Evolutionary conservation across 2,888 invertebrate species (phyloP).

Genomic region (Troides oblongomaculatus): DNA sequence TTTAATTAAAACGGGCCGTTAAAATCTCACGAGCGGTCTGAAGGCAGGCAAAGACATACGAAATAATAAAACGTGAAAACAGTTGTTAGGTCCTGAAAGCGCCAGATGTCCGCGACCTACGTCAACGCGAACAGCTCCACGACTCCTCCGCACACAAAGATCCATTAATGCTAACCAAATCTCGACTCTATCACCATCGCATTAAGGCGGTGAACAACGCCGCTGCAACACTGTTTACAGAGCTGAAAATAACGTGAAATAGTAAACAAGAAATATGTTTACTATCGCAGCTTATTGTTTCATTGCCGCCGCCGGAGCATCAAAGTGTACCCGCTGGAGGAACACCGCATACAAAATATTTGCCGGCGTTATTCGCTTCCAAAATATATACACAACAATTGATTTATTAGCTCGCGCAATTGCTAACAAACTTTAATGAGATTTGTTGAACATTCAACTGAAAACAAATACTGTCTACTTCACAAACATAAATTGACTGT

Average conservation of each 20-base stretch:
- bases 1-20: conserved; percentile 21
- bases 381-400: conserved; percentile 24
- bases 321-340: conserved; percentile 25
- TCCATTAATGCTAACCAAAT: conserved; percentile 37
- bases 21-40: conserved; percentile 16
- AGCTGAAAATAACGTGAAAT: conserved; percentile 46
- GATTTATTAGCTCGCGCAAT: conserved; percentile 21
- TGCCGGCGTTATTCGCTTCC: conserved; percentile 25
- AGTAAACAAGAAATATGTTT: conserved; percentile 58
- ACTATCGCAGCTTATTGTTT: conserved; percentile 40
- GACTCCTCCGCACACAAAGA: conserved; percentile 26
- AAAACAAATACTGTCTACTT: too few species aligned
- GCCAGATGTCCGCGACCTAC: conserved; percentile 69
- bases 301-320: conserved; percentile 25
- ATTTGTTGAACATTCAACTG: conserved; percentile 17
- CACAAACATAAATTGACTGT: too few species aligned
- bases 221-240: conserved; percentile 32
- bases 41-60: conserved; percentile 16
- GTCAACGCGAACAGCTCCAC: conserved; percentile 46
- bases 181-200: conserved; percentile 22
- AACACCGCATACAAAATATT: conserved; percentile 27
- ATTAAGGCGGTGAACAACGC: conserved; percentile 14
- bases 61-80: conserved; percentile 29
- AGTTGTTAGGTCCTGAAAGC: conserved; percentile 30
- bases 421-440: conserved; percentile 19